A percentile compares a stretch with the other conserved stretches of the same genome.
These are phyloP conservation scores for Sebastes steindachneri DNA, from an alignment of 2,797 vertebrate genomes.

Conservation along the genomic window DNA sequence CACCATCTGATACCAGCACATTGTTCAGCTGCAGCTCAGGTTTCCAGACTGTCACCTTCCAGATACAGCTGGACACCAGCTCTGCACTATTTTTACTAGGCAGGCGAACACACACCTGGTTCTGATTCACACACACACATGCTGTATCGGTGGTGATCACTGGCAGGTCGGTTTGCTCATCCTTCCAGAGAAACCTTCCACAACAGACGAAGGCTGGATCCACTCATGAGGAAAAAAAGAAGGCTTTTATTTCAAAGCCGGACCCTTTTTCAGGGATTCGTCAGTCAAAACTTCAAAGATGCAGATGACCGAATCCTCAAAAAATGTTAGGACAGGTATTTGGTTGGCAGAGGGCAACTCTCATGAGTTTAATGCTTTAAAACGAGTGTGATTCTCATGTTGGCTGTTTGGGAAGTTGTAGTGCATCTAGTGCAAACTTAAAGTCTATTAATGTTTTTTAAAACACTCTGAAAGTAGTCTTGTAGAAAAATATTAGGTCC, in stretches of 20 bases:
- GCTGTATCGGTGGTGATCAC: constrained; percentile 11
- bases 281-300: constrained; percentile 56
- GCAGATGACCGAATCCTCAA: constrained; percentile 16
- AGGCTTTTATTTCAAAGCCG: constrained; percentile 53
- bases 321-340: constrained; percentile 13
- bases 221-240: constrained; percentile 43
- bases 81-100: not conserved
- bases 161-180: constrained; percentile 29
- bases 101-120: constrained; percentile 44
- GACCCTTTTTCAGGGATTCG: constrained; percentile 38
- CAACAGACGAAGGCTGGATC: constrained; percentile 39
- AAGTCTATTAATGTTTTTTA: not conserved
- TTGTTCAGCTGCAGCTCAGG: constrained; percentile 26
- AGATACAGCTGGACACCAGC: not conserved
- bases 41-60: constrained; percentile 30
- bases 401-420: not conserved
- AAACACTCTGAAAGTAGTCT: not conserved
- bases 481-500: not conserved
- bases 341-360: not conserved
- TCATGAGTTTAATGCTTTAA: not conserved
- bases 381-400: not conserved
- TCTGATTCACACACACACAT: constrained; percentile 41
- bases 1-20: constrained; percentile 6
- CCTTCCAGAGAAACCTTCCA: constrained; percentile 20
- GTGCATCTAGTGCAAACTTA: not conserved